phyloP scores from a whole-genome alignment of 1,140 invertebrate genomes.

The Melanaphis sacchari region DNA sequence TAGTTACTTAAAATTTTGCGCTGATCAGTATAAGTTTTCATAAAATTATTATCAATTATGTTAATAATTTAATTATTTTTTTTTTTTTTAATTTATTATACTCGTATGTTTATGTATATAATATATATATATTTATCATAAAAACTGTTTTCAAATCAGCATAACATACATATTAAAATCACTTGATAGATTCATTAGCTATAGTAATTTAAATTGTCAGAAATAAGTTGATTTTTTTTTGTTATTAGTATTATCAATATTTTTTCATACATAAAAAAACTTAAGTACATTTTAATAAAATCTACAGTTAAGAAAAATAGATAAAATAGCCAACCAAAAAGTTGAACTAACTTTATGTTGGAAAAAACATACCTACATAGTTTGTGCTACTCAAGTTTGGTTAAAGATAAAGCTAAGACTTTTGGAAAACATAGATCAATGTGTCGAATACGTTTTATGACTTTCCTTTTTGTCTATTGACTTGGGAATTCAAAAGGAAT shows the following conservation, averaged over 20 bases:
- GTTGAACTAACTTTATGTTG: not conserved
- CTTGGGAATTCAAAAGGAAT: slow-evolving; percentile 45
- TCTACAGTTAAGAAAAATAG: not conserved
- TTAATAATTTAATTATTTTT: not conserved
- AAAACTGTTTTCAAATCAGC: not conserved
- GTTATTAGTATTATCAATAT: no score
- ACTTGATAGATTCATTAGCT: no score
- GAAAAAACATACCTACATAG: not conserved
- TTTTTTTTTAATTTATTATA: no score
- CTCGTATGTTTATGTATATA: no score
- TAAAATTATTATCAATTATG: not conserved
- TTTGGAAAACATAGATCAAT: not conserved
- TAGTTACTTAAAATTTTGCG: not conserved
- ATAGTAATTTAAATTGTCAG: no score
- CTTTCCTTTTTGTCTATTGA: slow-evolving; percentile 5
- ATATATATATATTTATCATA: not conserved
- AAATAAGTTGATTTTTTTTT: no score
- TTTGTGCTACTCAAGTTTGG: not conserved
- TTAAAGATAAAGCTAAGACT: slow-evolving; percentile 16
- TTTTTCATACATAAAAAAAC: no score
- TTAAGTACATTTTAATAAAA: no score
- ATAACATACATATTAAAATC: not conserved
- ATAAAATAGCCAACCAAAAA: not conserved
- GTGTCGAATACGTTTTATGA: slow-evolving; percentile 44
- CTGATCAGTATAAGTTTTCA: not conserved